phyloP scores from a whole-genome alignment of 2,797 vertebrate genomes.

The Allobates femoralis region DNA sequence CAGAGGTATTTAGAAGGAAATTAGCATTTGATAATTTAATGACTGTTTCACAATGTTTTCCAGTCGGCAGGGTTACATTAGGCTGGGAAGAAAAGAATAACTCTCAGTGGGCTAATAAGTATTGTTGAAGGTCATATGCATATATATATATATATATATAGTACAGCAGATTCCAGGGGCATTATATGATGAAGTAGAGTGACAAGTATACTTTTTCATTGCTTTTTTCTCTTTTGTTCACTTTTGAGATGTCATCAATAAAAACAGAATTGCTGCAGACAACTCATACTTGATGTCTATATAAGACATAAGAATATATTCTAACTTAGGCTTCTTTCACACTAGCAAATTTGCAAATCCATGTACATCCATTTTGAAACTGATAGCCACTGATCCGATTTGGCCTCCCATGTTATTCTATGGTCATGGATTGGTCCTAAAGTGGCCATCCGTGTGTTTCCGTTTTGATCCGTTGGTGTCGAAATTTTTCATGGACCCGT shows the following conservation, averaged over 20 bases:
- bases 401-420: no score
- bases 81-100: slow-evolving; percentile 16
- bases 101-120: slow-evolving; percentile 19
- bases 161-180: neutral
- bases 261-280: neutral
- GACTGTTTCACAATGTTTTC: slow-evolving; percentile 46
- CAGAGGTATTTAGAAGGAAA: slow-evolving; percentile 50
- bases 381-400: no score
- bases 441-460: no score
- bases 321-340: no score
- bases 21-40: slow-evolving; percentile 51
- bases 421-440: no score
- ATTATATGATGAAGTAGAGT: neutral
- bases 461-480: no score
- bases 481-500: no score
- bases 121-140: neutral
- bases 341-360: no score
- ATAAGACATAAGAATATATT: no score
- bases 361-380: no score
- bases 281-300: no score
- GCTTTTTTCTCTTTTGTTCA: neutral
- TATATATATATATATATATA: slow-evolving; percentile 1
- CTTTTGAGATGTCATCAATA: neutral
- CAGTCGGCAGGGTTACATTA: slow-evolving; percentile 42
- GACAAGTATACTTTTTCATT: neutral